phyloP scores from a whole-genome alignment of 2,113 vertebrate species.

The Formicarius rufipectus region DNA sequence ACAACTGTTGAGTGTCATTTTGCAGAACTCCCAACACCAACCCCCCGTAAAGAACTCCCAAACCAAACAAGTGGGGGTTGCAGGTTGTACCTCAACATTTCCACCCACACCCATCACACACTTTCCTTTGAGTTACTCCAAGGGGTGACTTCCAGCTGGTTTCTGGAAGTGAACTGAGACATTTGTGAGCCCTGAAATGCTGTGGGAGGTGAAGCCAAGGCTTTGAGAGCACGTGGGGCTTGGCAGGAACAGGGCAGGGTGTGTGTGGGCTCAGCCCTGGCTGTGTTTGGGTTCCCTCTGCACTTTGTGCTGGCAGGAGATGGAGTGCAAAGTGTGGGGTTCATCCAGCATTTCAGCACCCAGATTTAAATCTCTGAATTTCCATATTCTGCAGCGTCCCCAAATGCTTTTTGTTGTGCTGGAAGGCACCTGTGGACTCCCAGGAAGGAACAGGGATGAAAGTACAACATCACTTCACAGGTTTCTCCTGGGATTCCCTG shows the following conservation, averaged over 20 bases:
- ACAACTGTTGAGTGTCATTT: not conserved
- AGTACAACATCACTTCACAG: not conserved
- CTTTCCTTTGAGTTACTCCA: not conserved
- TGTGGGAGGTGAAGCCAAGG: not conserved
- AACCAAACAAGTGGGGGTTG: not conserved
- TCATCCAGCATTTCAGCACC: not conserved
- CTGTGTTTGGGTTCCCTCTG: not conserved
- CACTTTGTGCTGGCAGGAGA: not conserved
- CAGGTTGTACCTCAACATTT: not conserved
- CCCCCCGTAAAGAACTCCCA: not conserved
- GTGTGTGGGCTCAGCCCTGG: not conserved
- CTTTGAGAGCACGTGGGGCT: not conserved
- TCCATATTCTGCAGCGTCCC: not conserved
- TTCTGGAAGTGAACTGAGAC: not conserved
- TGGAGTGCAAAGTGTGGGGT: too few relatives aligned
- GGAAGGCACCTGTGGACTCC: not conserved
- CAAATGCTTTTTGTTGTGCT: not conserved
- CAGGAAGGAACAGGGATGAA: not conserved
- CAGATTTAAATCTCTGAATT: not conserved
- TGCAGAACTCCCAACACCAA: not conserved
- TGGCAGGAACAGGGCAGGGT: not conserved
- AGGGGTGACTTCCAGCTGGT: not conserved
- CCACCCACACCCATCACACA: accelerated
- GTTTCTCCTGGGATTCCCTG: not conserved
- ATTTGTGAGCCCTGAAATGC: not conserved